A percentile compares a stretch with the other conserved stretches of the same genome.
Conservation (phyloP, 2,113 vertebrate species). For the Lepisosteus oculatus region DNA sequence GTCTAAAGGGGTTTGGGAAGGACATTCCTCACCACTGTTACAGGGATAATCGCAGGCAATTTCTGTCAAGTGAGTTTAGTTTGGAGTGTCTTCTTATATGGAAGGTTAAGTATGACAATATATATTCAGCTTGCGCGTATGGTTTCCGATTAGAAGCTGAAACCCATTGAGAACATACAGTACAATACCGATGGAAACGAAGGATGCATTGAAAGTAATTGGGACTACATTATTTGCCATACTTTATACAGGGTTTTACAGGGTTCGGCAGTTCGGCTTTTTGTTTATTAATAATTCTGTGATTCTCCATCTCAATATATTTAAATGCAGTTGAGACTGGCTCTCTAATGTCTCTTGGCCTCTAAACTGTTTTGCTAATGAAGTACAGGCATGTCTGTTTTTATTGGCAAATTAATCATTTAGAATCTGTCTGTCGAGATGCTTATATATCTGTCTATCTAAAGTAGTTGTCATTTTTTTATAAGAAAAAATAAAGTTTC, state of each 20-base stretch:
- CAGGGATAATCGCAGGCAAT: slow-evolving; percentile 52
- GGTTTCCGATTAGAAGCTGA: neutral
- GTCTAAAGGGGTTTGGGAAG: slow-evolving; percentile 47
- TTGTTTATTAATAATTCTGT: too few species aligned
- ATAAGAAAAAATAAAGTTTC: too few species aligned
- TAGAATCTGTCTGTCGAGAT: slow-evolving; percentile 4
- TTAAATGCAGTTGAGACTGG: neutral
- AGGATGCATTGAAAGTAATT: neutral
- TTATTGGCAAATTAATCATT: slow-evolving; percentile 5
- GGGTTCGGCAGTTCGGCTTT: too few species aligned
- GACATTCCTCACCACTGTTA: slow-evolving; percentile 42
- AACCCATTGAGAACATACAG: too few species aligned
- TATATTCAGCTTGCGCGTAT: neutral
- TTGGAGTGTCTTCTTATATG: slow-evolving; percentile 60
- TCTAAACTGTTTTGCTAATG: too few species aligned
- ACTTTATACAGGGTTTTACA: too few species aligned
- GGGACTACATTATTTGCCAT: neutral
- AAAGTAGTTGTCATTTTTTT: too few species aligned
- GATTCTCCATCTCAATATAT: neutral
- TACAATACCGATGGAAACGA: too few species aligned
- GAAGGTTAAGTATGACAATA: slow-evolving; percentile 30
- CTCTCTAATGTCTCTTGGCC: neutral
- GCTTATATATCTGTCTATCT: neutral
- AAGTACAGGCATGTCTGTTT: neutral
- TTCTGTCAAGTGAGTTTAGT: slow-evolving; percentile 65